phyloP scores from a whole-genome alignment of 2,888 invertebrate genomes.

The Chironomus tentans region DNA sequence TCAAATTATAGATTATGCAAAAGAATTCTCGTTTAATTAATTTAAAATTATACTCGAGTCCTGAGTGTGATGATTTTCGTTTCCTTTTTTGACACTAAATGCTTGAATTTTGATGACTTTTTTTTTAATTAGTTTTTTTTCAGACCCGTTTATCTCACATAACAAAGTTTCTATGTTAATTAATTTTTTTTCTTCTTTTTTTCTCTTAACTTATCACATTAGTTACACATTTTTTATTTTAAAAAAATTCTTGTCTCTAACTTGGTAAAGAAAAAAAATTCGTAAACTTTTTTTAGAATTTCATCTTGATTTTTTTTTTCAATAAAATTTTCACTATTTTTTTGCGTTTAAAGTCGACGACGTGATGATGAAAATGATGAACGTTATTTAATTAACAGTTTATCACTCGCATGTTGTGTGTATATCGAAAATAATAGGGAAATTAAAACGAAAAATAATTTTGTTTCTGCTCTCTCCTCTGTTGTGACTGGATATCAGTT shows the following conservation, averaged over 20 bases:
- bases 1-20: not conserved
- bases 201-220: conserved; percentile 23
- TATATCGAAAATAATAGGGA: conserved; percentile 6
- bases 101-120: conserved; percentile 22
- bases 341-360: not conserved
- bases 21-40: not conserved
- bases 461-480: conserved; percentile 4
- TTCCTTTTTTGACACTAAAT: conserved; percentile 17
- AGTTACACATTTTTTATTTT: conserved; percentile 19
- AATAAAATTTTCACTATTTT: not conserved
- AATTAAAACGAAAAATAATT: conserved; percentile 9
- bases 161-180: conserved; percentile 5
- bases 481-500: conserved; percentile 14
- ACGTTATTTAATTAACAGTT: conserved; percentile 10
- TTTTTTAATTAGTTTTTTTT: not conserved
- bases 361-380: conserved; percentile 6
- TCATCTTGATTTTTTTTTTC: conserved; percentile 15
- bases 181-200: conserved; percentile 2
- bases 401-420: conserved; percentile 12
- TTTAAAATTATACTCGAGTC: conserved; percentile 3
- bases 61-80: conserved; percentile 8
- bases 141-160: conserved; percentile 24
- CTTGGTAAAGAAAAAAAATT: conserved; percentile 14
- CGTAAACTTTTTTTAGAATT: conserved; percentile 23
- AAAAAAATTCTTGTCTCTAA: conserved; percentile 16